Conservation (phyloP, 2,797 vertebrate species). For the Columba guinea region DNA sequence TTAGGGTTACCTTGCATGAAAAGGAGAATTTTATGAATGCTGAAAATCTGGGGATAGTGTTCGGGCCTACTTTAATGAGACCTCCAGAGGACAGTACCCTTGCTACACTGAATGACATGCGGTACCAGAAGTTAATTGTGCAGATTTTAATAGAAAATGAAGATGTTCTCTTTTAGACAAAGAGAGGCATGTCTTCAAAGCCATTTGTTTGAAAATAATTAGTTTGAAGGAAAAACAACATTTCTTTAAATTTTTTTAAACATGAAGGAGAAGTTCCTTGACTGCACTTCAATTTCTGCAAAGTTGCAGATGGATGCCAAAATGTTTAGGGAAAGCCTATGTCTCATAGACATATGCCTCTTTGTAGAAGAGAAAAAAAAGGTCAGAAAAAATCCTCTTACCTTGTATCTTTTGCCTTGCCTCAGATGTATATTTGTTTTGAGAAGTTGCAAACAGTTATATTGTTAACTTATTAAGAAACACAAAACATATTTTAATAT, state of each 20-base stretch:
- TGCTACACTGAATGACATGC: conserved; percentile 95
- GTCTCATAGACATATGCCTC: conserved; percentile 82
- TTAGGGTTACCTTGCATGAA: conserved; percentile 92
- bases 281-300: conserved; percentile 72
- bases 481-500: conserved; percentile 67
- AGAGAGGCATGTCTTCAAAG: conserved; percentile 72
- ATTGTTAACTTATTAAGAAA: conserved; percentile 78
- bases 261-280: conserved; percentile 57
- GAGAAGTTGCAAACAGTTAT: conserved; percentile 71
- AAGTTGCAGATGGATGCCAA: conserved; percentile 73
- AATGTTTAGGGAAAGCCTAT: conserved; percentile 73
- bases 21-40: conserved; percentile 98
- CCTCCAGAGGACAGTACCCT: conserved; percentile 94
- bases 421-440: conserved; percentile 73
- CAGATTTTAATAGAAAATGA: conserved; percentile 98
- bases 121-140: conserved; percentile 96
- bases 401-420: conserved; percentile 74
- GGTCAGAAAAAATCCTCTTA: conserved; percentile 69
- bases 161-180: conserved; percentile 92
- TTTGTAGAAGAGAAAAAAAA: conserved; percentile 62
- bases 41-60: conserved; percentile 97
- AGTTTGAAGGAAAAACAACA: conserved; percentile 71
- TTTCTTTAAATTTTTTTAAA: conserved; percentile 69
- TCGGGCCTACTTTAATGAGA: conserved; percentile 97
- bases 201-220: conserved; percentile 74